Percentiles rank a stretch among this genome's conserved stretches.
These are phyloP conservation scores for Isaurus tuberculatus DNA, from an alignment of 92 coral and sea anemone species.

Conservation along the genomic window DNA sequence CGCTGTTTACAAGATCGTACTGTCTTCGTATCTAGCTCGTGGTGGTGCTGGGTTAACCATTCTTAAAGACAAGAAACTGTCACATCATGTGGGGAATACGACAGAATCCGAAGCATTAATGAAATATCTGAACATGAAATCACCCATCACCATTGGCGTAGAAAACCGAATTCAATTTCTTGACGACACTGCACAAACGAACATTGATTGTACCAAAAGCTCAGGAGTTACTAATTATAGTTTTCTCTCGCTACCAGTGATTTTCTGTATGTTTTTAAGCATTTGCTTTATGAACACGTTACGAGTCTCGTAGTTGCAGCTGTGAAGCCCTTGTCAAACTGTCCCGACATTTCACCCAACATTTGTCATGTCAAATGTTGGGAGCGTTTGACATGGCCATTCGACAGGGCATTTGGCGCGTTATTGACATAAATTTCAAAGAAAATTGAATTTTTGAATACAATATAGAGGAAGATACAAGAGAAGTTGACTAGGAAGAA, in stretches of 20 bases:
- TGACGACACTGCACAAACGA: constrained; percentile 2
- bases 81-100: constrained; percentile 57
- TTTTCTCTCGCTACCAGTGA: neutral
- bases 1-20: constrained; percentile 73
- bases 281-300: neutral
- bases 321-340: no score
- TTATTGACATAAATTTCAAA: no score
- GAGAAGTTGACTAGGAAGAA: no score
- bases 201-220: neutral
- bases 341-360: no score
- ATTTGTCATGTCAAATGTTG: no score
- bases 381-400: no score
- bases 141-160: constrained; percentile 64
- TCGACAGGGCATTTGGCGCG: no score
- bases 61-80: constrained; percentile 62
- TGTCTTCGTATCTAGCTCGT: constrained; percentile 71
- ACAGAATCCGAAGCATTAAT: constrained; percentile 56
- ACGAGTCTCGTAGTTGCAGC: neutral
- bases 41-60: constrained; percentile 70
- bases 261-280: neutral
- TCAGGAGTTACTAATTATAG: neutral
- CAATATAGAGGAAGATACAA: no score
- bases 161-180: constrained; percentile 70
- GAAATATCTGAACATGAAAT: constrained; percentile 59
- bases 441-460: no score